Evolutionary conservation across 2,113 vertebrate genomes (phyloP), one percentile per base, ranked within the genome.

Genomic region (Stegastes partitus): DNA sequence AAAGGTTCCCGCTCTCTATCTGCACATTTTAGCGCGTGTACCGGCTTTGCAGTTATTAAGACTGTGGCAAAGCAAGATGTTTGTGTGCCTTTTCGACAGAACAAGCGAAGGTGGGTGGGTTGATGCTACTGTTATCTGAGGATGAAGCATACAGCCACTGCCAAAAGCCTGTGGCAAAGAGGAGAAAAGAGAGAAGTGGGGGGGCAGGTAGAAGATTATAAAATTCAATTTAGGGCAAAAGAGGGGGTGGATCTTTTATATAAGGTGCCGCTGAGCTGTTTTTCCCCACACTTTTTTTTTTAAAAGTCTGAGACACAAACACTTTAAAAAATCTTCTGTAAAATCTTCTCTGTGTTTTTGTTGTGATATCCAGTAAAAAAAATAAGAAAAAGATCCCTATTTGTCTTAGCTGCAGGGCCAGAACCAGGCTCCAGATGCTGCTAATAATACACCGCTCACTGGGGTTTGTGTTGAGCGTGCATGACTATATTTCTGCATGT

Each of bases 161-260:
- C 83, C 89, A 89, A 63, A 79, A 74, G 78, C 83, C 86, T 0
- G 47, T 54, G 23, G 87, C 82, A 69, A 78, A 61, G 57, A 58
- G 26, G 58, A 76, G 26, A 59, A 39, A 42, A 71, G 37, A 54
- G 26, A 44, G 51, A 23, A 44, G 51, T 3, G 47, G 39, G 28
- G 69, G 72, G 81, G 85, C 72, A 85, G 74, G 83, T 75, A 81
- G 25, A 49, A 83, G 80, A 89, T 90, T 86, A 85, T 79, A 68
- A 81, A 87, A 92, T 91, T 93, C 73, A 89, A 88, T 91, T 90
- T 87, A 79, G 83, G 82, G 74, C 84, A 82, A 79, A 49, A 37
- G 76, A 74, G 89, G 79, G 62, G 86, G 85, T 64, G 75, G 81
- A 63, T 90, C 79, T 83, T 86, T 88, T 89, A 82, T 91, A 86